phyloP scores from a whole-genome alignment of 2,113 vertebrate species.

The Eublepharis macularius region DNA sequence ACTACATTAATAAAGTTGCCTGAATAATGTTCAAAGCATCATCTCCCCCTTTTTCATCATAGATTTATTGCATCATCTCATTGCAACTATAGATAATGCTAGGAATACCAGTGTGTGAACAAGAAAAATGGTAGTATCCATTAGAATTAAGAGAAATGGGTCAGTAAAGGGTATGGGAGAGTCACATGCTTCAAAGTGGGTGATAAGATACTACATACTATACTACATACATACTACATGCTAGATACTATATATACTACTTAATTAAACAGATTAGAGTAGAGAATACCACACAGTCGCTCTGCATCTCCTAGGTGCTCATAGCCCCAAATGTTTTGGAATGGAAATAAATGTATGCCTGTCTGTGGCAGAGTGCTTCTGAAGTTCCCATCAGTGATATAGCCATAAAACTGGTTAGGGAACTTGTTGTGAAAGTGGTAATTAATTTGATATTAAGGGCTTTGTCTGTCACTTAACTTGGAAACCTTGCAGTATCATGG shows the following conservation, averaged over 20 bases:
- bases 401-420: neutral
- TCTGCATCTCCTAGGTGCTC: neutral
- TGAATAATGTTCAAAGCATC: too few species aligned
- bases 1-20: too few species aligned
- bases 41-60: too few species aligned
- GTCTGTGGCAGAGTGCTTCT: neutral
- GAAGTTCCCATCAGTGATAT: neutral
- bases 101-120: too few species aligned
- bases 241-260: too few species aligned
- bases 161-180: too few species aligned
- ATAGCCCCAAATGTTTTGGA: neutral
- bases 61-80: too few species aligned
- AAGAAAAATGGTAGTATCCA: too few species aligned
- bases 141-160: too few species aligned
- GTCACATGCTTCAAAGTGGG: too few species aligned
- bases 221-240: too few species aligned
- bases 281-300: neutral
- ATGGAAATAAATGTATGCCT: neutral
- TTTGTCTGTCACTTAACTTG: neutral
- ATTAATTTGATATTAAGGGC: neutral
- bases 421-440: neutral
- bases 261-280: neutral
- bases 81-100: too few species aligned
- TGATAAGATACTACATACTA: neutral
- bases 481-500: neutral